Base-by-base conservation (phyloP, 2,113 vertebrate genomes). In the Myanophis thanlyinensis region DNA sequence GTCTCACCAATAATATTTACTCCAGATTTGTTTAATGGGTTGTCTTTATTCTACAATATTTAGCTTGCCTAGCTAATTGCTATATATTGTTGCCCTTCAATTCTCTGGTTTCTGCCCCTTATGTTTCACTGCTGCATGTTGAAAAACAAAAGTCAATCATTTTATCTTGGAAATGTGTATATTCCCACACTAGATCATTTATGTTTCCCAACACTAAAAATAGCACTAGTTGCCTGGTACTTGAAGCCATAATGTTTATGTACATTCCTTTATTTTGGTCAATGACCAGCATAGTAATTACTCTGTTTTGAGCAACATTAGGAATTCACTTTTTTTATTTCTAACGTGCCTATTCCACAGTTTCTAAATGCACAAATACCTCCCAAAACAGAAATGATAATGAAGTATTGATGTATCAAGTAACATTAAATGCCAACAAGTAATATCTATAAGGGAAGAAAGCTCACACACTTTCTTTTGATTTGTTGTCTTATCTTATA, bases 351-450 rank as follows among this genome's bases (percentile, higher is more conserved):
- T 27, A 0, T 93, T 94, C 94, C 90, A 93, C 91, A 35, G 90
- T 88, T 92, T 92, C 54, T 93, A 89, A 46, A 6, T 94, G 95
- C 93, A 54, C 3, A 5, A 18, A 84, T 0, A 0, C 49, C 94
- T 95, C 93, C 95, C 89, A 95, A 92, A 84, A 85, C 85, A 95
- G 94, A 96, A 96, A 94, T 95, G 93, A 96, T 85, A 93, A 93
- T 90, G 87, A 90, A 95, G 94, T 46, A 73, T 56, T 47, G 90
- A 49, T 22, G 3, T 85, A 94, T 94, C 1, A 90, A 92, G 92
- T 1, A 0, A 91, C 0, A 0, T 27, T 93, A 59, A 94, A 89
- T 88, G 12, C 87, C 91, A 48, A 85, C 93, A 92, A 85, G 54
- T 67, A 90, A 35, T 95, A 96, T 95, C 91, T 46, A 85, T 93